phyloP scores from a whole-genome alignment of 2,888 invertebrate genomes.

The Fabriciana adippe region DNA sequence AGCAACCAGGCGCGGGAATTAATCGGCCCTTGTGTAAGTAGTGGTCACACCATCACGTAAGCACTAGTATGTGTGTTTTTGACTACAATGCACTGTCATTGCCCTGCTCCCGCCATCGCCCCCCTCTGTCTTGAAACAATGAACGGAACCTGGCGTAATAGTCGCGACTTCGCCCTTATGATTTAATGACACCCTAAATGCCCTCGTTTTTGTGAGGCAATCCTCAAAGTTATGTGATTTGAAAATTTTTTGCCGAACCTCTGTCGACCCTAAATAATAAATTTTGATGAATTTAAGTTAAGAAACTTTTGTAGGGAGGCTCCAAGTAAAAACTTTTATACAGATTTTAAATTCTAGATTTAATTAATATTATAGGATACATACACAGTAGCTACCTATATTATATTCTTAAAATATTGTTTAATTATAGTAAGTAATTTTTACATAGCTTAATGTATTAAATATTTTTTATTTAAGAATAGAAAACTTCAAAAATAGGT shows the following conservation, averaged over 20 bases:
- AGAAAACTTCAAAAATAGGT: neutral
- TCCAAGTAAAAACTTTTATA: too few relatives aligned
- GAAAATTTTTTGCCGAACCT: constrained; percentile 13
- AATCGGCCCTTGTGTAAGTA: constrained; percentile 34
- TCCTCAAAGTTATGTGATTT: constrained; percentile 24
- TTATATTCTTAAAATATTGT: too few relatives aligned
- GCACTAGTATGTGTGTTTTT: constrained; percentile 50
- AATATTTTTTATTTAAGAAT: too few relatives aligned
- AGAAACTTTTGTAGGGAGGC: too few relatives aligned
- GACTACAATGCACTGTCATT: constrained; percentile 71
- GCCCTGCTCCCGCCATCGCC: constrained; percentile 55
- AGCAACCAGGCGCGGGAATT: constrained; percentile 1
- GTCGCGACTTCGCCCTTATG: constrained; percentile 48
- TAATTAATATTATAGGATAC: too few relatives aligned
- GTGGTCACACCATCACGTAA: constrained; percentile 48
- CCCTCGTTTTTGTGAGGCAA: constrained; percentile 42
- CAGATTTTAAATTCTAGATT: too few relatives aligned
- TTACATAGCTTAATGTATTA: too few relatives aligned
- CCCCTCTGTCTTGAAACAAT: constrained; percentile 66
- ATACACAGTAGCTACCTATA: too few relatives aligned
- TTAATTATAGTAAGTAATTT: too few relatives aligned
- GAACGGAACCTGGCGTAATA: constrained; percentile 63
- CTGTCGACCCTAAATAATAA: constrained; percentile 1
- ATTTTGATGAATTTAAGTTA: neutral
- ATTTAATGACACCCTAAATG: constrained; percentile 48